phyloP scores from a whole-genome alignment of 1,140 invertebrate genomes.

The Eupristina koningsbergeri region DNA sequence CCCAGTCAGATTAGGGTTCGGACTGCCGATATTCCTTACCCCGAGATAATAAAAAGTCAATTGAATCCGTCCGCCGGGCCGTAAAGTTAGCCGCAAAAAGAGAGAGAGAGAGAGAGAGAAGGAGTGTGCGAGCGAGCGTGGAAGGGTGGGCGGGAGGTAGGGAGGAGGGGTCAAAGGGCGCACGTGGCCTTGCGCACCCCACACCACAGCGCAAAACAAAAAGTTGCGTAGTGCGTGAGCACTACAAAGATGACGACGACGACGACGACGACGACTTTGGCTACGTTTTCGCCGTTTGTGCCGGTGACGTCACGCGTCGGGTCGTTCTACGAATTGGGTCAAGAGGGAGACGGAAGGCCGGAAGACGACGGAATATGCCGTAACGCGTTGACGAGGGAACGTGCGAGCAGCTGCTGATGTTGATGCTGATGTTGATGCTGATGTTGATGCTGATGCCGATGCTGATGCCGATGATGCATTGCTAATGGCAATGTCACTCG shows the following conservation, averaged over 20 bases:
- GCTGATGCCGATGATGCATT: not conserved
- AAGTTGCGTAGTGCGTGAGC: not conserved
- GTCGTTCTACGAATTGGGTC: constrained; percentile 41
- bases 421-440: not conserved
- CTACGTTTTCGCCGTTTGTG: constrained; percentile 49
- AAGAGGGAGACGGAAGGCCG: constrained; percentile 30
- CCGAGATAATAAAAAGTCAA: not conserved
- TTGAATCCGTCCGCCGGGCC: not conserved
- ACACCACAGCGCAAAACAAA: not conserved
- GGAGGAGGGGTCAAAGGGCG: too few relatives aligned
- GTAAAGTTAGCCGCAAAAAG: too few relatives aligned
- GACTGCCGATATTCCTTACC: not conserved
- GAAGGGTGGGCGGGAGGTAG: too few relatives aligned
- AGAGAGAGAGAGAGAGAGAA: too few relatives aligned
- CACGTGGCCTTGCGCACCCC: not conserved
- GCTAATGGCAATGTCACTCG: not conserved
- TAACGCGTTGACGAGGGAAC: not conserved
- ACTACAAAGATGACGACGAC: not conserved
- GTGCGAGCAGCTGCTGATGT: not conserved
- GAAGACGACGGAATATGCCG: not conserved
- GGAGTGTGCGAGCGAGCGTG: too few relatives aligned
- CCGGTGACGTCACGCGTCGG: constrained; percentile 42
- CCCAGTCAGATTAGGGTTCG: not conserved
- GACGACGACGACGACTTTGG: not conserved
- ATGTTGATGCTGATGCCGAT: not conserved